Evolutionary conservation across 2,113 vertebrate genomes (phyloP).

Genomic region (Otocyon megalotis): DNA sequence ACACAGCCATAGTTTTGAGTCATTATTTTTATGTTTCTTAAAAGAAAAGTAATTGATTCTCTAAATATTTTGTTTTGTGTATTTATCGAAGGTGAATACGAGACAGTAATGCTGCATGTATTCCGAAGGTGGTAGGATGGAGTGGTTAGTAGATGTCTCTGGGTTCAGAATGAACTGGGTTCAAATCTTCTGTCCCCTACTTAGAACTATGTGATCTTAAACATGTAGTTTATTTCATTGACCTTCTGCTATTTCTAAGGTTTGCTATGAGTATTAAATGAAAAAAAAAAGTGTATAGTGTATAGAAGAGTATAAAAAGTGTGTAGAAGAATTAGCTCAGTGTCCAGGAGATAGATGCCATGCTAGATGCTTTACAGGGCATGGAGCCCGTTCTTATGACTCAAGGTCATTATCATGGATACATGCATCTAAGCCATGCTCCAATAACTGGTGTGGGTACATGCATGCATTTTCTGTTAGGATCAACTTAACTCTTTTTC

Average conservation of each 20-base stretch:
- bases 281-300: not conserved
- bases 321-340: not conserved
- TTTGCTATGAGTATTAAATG: not conserved
- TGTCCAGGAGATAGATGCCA: not conserved
- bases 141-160: not conserved
- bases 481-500: not conserved
- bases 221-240: not conserved
- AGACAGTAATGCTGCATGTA: constrained; percentile 71
- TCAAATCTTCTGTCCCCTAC: constrained; percentile 22
- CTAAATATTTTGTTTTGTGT: constrained; percentile 79
- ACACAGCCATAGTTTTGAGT: constrained; percentile 77
- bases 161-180: not conserved
- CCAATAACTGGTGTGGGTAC: not conserved
- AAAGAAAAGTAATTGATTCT: constrained; percentile 85
- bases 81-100: constrained; percentile 75
- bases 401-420: not conserved
- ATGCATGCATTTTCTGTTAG: not conserved
- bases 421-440: not conserved
- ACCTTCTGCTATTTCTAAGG: not conserved
- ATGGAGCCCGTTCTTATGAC: not conserved
- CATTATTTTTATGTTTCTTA: constrained; percentile 79
- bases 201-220: not conserved
- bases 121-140: constrained; percentile 34
- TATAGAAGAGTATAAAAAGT: not conserved
- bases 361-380: not conserved